Percentiles rank a stretch among this genome's conserved stretches.
These are phyloP conservation scores for Caenorhabditis parvicauda DNA, from an alignment of 2,888 invertebrate species.

Conservation along the genomic window DNA sequence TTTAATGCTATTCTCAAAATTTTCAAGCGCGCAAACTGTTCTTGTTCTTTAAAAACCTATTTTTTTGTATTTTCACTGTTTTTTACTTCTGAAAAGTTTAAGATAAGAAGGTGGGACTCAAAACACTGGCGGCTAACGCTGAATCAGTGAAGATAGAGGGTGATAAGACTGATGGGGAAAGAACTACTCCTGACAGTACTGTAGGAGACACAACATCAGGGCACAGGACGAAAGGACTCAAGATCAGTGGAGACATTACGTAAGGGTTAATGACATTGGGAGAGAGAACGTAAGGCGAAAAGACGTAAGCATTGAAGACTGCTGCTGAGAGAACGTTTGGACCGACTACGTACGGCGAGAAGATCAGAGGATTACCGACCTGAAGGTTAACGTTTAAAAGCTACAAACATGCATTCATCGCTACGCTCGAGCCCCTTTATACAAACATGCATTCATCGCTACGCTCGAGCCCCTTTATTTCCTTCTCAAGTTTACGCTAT, in stretches of 20 bases:
- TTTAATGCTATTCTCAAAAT: too few relatives aligned
- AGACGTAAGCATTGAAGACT: slow-evolving; percentile 51
- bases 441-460: neutral
- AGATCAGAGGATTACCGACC: slow-evolving; percentile 38
- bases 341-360: slow-evolving; percentile 42
- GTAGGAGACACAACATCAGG: slow-evolving; percentile 47
- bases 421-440: neutral
- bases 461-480: neutral
- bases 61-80: too few relatives aligned
- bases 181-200: slow-evolving; percentile 39
- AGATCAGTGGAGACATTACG: slow-evolving; percentile 42
- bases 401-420: neutral
- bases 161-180: slow-evolving; percentile 38
- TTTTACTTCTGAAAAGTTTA: too few relatives aligned
- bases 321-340: slow-evolving; percentile 50
- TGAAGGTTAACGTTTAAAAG: neutral
- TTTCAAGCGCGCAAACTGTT: too few relatives aligned
- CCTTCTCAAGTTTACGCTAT: too few relatives aligned
- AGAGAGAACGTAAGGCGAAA: slow-evolving; percentile 46
- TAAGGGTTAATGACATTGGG: slow-evolving; percentile 56
- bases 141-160: slow-evolving; percentile 49
- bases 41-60: too few relatives aligned
- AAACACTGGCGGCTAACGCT: slow-evolving; percentile 37
- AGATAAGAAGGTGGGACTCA: slow-evolving; percentile 44
- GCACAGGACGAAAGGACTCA: slow-evolving; percentile 38